These are phyloP conservation scores for Delphinapterus leucas DNA, from an alignment of 2,113 vertebrate genomes.

Conservation along the genomic window DNA sequence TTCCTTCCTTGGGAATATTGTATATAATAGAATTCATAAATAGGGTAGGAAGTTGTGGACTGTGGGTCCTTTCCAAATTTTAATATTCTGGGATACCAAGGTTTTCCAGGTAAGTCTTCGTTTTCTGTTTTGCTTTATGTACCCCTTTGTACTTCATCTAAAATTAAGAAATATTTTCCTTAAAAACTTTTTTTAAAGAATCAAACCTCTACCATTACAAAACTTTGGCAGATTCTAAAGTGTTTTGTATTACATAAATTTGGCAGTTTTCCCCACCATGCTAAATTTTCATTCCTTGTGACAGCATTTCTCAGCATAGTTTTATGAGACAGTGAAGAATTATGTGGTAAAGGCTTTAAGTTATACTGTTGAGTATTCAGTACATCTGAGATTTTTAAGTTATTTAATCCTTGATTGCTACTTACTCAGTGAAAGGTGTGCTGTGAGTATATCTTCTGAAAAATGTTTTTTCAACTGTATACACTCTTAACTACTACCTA, in stretches of 20 bases:
- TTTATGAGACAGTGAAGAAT: background rate
- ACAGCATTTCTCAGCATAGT: background rate
- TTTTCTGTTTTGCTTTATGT: background rate
- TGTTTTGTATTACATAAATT: background rate
- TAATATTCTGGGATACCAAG: background rate
- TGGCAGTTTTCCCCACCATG: background rate
- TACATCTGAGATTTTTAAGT: background rate
- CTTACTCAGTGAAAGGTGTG: background rate
- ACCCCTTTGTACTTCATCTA: constrained; percentile 5
- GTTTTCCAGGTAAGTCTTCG: background rate
- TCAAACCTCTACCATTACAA: background rate
- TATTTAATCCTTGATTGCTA: background rate
- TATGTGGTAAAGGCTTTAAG: background rate
- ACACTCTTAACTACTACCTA: background rate
- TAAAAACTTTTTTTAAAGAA: background rate
- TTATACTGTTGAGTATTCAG: background rate
- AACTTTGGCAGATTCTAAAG: background rate
- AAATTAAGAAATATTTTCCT: background rate
- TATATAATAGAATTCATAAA: background rate
- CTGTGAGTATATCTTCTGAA: background rate
- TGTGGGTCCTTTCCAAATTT: background rate
- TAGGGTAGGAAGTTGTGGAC: background rate
- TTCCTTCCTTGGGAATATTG: background rate
- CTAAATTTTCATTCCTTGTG: background rate
- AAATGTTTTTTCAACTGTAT: background rate